Base-by-base conservation (phyloP, 2,888 invertebrate species). In the Iphiclides podalirius region DNA sequence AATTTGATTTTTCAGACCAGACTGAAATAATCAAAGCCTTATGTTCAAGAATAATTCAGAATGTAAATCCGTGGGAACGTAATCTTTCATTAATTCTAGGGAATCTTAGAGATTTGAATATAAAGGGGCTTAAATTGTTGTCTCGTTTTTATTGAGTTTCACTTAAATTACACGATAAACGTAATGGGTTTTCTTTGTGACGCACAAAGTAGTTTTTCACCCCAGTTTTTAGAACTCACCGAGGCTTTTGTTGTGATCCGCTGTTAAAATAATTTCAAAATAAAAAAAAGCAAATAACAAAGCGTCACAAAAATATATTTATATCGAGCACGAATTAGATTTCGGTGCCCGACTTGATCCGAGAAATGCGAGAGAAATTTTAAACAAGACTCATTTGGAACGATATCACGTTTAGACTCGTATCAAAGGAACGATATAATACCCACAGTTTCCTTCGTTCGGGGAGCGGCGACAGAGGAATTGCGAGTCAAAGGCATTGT, bases 401-500 rank as follows among this genome's bases (percentile, higher is more conserved):
- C 67, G 67, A 66, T 75, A 80, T 84, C 80, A 78, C 80, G 79
- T 82, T 72, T 79, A 75, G 72, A 71, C 77, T 77, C 74, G 78
- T 83, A 79, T 81, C 82, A 84, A 81, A 80, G 72, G 77, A 75
- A 73, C 75, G 79, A 75, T 76, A 82, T 79, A 81, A 81, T 81
- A 75, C 71, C 60, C 63, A 60, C 62, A 67, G 67, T 76, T 80
- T 80, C 77, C 75, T 72, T 50, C 59, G 54, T 55, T 54, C 59
- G 59, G 64, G 59, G 68, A 63, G 59, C 64, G 66, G 68, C 67
- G 75, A 72, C 72, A 71, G 74, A 78, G 73, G 82, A 82, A 82
- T 83, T 79, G 79, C 72, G 74, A 81, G 74, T 79, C 82, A 80
- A 80, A 84, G 80, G 75, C 72, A 83, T 86, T 87, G 85, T 87